Evolutionary conservation across 2,113 vertebrate species (phyloP).

Genomic region (Cochlearius cochlearius): DNA sequence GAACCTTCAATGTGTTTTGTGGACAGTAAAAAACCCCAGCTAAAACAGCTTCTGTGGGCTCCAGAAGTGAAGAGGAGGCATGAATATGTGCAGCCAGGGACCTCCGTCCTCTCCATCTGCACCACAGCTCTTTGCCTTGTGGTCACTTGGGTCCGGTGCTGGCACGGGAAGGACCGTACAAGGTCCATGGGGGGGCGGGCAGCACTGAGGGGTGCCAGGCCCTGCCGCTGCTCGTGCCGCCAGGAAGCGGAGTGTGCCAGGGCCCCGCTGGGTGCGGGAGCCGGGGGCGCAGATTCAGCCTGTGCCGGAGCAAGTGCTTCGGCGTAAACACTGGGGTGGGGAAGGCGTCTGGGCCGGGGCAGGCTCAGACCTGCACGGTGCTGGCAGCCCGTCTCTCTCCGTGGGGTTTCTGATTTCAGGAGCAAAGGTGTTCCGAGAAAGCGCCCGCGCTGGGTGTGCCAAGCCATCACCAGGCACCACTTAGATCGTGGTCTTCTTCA

Average conservation of each 20-base stretch:
- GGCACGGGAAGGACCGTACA: accelerated
- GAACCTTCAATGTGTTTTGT: neutral
- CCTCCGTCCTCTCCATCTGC: neutral
- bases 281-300: neutral
- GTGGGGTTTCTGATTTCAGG: neutral
- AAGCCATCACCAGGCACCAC: neutral
- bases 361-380: neutral
- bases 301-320: accelerated
- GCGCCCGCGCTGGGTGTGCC: accelerated
- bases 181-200: neutral
- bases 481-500: neutral
- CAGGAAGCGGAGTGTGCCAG: accelerated
- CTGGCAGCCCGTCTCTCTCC: neutral
- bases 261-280: neutral
- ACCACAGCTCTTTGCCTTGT: accelerated
- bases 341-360: neutral
- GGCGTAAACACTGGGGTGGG: slow-evolving; percentile 39
- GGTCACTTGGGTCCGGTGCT: accelerated
- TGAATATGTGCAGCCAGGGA: accelerated
- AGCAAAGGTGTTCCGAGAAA: neutral
- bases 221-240: accelerated
- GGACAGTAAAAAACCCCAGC: neutral
- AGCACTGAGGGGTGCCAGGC: accelerated
- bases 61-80: neutral
- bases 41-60: neutral